Base-by-base conservation (phyloP, 2,888 invertebrate genomes). In the Cremastinae sp. region DNA sequence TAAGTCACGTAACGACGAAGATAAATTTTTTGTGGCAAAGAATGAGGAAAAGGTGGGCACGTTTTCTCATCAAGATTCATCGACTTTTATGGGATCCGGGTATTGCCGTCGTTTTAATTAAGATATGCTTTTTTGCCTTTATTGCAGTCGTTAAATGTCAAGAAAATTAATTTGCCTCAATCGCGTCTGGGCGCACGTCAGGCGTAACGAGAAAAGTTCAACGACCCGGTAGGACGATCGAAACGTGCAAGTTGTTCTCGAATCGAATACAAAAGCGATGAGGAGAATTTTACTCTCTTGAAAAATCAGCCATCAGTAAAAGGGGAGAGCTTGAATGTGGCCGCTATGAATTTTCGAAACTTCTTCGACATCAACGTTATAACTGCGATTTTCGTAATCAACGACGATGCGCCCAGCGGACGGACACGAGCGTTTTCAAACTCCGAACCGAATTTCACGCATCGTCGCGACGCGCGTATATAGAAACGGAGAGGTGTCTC, bases 401-500 rank as follows among this genome's bases (percentile, higher is more conserved):
- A n/a, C n/a, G n/a, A n/a, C n/a, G n/a, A n/a, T n/a, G n/a, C n/a
- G n/a, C n/a, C n/a, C n/a, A n/a, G n/a, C n/a, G n/a, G n/a, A n/a
- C n/a, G n/a, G n/a, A n/a, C 28, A 59, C 34, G 69, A 9, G 18
- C n/a, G 28, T 59, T 28, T 28, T 14, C 34, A 59, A 61, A 45
- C 20, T 18, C 43, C 28, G 3, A 20, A 53, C 36, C 5, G 49
- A 74, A 34, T 74, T 58, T 68, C 36, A 56, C 68, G 62, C 54
- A 58, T 61, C 47, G 59, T 70, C 51, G 16, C 9, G 18, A 22
- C 45, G 34, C 36, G 43, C 28, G 47, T 18, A 14, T 8, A 45
- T n/a, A 36, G 34, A 10, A n/a, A 34, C 16, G n/a, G n/a, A 34
- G 8, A 10, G 34, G 10, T 28, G 22, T 41, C 28, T 10, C 64